Conservation (phyloP, 2,888 invertebrate genomes). For the Morpho achilles region DNA sequence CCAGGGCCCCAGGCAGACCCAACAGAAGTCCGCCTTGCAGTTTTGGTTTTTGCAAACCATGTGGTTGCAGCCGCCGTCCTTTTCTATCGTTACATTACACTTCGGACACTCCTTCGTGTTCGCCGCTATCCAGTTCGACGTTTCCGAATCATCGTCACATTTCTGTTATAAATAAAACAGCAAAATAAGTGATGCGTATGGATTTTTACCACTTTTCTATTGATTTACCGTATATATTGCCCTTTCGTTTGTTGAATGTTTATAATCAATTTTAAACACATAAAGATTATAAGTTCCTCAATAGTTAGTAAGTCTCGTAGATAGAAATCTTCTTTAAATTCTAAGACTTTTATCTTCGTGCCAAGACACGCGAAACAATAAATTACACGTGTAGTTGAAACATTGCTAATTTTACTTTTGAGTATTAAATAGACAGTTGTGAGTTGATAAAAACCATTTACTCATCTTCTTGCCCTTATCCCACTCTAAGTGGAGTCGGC, state of each 20-base stretch:
- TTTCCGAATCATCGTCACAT: conserved; percentile 99
- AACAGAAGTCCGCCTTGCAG: conserved; percentile 99
- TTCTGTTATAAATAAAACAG: conserved; percentile 74
- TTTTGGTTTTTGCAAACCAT: conserved; percentile 99
- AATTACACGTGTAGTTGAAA: neutral
- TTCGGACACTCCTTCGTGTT: conserved; percentile 99
- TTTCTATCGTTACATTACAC: conserved; percentile 97
- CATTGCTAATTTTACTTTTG: too few relatives aligned
- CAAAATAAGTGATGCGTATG: too few relatives aligned
- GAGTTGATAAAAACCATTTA: too few relatives aligned
- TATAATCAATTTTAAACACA: too few relatives aligned
- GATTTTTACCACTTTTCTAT: too few relatives aligned
- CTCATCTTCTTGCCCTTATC: too few relatives aligned
- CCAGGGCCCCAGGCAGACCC: conserved; percentile 99
- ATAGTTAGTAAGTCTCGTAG: too few relatives aligned
- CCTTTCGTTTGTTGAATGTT: too few relatives aligned
- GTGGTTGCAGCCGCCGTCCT: conserved; percentile 99
- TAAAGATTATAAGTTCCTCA: too few relatives aligned
- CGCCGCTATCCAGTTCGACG: conserved; percentile 99
- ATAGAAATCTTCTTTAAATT: neutral
- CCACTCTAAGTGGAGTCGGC: too few relatives aligned
- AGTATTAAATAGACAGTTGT: too few relatives aligned
- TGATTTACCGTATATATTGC: too few relatives aligned
- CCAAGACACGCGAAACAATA: neutral
- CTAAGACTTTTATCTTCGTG: neutral